These are phyloP conservation scores for Macaria notata DNA, from an alignment of 2,888 invertebrate species.

Conservation along the genomic window DNA sequence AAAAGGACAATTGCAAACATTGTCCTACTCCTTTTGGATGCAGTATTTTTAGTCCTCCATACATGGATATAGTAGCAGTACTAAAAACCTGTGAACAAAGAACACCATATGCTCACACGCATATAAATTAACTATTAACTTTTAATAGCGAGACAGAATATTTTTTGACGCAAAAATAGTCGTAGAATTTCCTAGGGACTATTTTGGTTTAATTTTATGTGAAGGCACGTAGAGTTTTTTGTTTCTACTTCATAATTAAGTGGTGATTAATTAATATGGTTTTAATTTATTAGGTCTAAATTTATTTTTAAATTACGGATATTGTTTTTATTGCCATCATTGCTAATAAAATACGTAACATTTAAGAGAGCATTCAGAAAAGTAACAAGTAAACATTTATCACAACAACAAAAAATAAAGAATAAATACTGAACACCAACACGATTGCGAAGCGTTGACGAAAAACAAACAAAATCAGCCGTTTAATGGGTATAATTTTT, in stretches of 20 bases:
- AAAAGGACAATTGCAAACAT: constrained; percentile 19
- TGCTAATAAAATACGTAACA: too few species aligned
- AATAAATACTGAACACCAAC: constrained; percentile 24
- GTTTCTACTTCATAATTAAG: too few species aligned
- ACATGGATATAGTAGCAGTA: neutral
- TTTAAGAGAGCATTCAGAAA: too few species aligned
- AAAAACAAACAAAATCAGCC: constrained; percentile 26
- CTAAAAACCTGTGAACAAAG: constrained; percentile 22
- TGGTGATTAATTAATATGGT: too few species aligned
- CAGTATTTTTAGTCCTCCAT: constrained; percentile 15
- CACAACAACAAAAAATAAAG: constrained; percentile 1
- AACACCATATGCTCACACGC: constrained; percentile 19
- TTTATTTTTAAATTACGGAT: too few species aligned
- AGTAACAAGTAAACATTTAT: neutral
- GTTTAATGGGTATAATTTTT: constrained; percentile 20
- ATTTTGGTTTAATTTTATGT: too few species aligned
- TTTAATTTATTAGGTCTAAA: too few species aligned
- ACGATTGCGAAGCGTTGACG: constrained; percentile 27
- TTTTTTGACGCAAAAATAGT: constrained; percentile 5
- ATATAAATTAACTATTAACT: constrained; percentile 25
- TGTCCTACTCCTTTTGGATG: constrained; percentile 16
- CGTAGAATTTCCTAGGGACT: too few species aligned
- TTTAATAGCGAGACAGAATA: constrained; percentile 16
- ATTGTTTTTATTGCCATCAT: too few species aligned
- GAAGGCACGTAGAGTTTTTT: too few species aligned